Evolutionary conservation across 2,797 vertebrate genomes (phyloP), one percentile per base, ranked within the genome.

Genomic region (Amniataba percoides): DNA sequence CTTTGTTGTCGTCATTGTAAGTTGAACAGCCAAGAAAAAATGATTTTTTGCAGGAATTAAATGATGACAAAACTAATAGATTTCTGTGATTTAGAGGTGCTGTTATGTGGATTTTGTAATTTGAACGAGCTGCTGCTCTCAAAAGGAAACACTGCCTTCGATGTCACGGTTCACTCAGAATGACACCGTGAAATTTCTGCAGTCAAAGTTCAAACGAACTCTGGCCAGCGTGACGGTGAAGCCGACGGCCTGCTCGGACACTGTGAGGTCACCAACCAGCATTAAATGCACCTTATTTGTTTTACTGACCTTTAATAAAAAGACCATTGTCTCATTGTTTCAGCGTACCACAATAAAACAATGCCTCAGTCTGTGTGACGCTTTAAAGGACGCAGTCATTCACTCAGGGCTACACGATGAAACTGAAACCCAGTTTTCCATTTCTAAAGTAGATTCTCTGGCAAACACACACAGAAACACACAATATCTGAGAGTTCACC

Each of bases 291-390:
- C 16, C 52, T 43, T 5, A 39, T 65, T 39, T 25, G 15, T 21
- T 25, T 23, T 2, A 53, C 0, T 43, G 21, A 13, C 64, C 23
- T 67, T 55, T 6, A 53, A 13, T 27, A 40, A 42, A 31, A 1
- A 27, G 6, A 66, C 10, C 15, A 55, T 67, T 27, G 64, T 67
- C 43, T 31, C 15, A 55, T 67, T 27, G 64, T 67, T 55, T 31
- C 64, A 27, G 51, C 25, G 7, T n/a, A 25, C 19, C 18, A 34
- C 43, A 46, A 8, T 7, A 16, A 46, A 18, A 46, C 43, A 18
- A 14, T 18, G 7, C 2, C 7, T 46, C 7, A 46, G 16, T 18
- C 2, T 31, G 42, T 31, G 16, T 31, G 8, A 51, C 62, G 21
- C 19, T 21, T 45, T 19, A 16, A 21, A 21, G 45, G 48, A 65